Evolutionary conservation across 2,888 invertebrate genomes (phyloP).

Genomic region (Pyralis farinalis): DNA sequence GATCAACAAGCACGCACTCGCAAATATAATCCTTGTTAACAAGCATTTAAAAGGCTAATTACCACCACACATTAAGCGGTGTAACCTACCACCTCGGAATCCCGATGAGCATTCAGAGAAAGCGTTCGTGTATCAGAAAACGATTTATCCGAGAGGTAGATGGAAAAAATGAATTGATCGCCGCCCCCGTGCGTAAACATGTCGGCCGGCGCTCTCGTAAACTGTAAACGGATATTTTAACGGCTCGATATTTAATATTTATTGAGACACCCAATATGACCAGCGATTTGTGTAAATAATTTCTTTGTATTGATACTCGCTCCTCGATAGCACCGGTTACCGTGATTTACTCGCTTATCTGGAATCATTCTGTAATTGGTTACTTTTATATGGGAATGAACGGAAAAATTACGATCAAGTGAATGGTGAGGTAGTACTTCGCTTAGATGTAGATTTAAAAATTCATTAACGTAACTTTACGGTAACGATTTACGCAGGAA

Average conservation of each 20-base stretch:
- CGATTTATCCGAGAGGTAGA: conserved; percentile 9
- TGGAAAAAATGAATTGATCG: conserved; percentile 64
- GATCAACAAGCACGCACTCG: too few relatives aligned
- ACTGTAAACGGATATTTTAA: conserved; percentile 79
- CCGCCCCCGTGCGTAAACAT: conserved; percentile 72
- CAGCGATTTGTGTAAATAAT: conserved; percentile 69
- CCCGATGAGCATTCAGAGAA: conserved; percentile 43
- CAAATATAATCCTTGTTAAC: not conserved
- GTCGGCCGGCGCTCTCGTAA: conserved; percentile 72
- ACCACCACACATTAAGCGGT: conserved; percentile 11
- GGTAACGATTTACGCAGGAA: too few relatives aligned
- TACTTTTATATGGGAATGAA: not conserved
- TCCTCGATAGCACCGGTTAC: conserved; percentile 32
- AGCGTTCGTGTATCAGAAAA: conserved; percentile 47
- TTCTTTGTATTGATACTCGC: conserved; percentile 42
- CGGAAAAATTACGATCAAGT: too few relatives aligned
- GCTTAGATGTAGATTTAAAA: too few relatives aligned
- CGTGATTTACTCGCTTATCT: conserved; percentile 4
- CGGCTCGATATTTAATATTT: conserved; percentile 79
- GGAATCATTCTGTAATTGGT: not conserved
- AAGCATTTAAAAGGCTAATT: not conserved
- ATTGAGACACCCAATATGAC: conserved; percentile 76
- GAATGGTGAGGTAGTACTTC: too few relatives aligned
- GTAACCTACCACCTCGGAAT: conserved; percentile 12
- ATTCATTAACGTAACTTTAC: too few relatives aligned